Evolutionary conservation across 2,797 vertebrate genomes (phyloP).

Genomic region (Cossypha niveicapilla): DNA sequence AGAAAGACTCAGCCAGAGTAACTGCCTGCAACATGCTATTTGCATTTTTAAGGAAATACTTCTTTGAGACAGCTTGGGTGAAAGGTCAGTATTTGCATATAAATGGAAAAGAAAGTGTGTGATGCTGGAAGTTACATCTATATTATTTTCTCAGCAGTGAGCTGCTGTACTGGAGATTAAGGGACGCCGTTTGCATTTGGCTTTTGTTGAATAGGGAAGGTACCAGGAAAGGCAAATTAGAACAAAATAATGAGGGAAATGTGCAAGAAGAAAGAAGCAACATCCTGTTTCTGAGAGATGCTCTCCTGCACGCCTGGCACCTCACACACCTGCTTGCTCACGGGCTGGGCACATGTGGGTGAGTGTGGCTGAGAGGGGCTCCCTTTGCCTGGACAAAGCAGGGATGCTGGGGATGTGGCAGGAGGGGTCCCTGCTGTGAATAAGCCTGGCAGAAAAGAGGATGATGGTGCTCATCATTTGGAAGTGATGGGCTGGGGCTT

Average conservation of each 20-base stretch:
- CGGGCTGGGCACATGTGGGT: rapidly evolving
- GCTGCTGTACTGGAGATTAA: constrained; percentile 77
- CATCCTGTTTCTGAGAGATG: background rate
- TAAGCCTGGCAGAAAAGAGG: background rate
- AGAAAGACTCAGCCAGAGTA: constrained; percentile 65
- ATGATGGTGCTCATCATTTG: background rate
- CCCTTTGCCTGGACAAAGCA: background rate
- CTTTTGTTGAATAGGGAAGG: constrained; percentile 74
- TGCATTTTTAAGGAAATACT: constrained; percentile 83
- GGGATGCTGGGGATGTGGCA: background rate
- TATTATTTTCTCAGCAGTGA: constrained; percentile 81
- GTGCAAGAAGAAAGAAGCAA: constrained; percentile 15
- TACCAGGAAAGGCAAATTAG: constrained; percentile 69
- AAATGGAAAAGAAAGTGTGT: constrained; percentile 81
- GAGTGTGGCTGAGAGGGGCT: background rate
- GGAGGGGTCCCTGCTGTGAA: background rate
- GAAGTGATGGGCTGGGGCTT: background rate
- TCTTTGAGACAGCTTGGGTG: constrained; percentile 80
- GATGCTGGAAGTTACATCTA: constrained; percentile 77
- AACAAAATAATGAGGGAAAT: constrained; percentile 68
- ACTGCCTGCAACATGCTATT: constrained; percentile 76
- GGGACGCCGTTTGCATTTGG: constrained; percentile 70
- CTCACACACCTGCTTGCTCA: background rate
- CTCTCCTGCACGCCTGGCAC: background rate
- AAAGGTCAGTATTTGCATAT: constrained; percentile 84